These are phyloP conservation scores for Motacilla tschutschensis DNA, from an alignment of 2,113 vertebrate genomes.

Conservation along the genomic window DNA sequence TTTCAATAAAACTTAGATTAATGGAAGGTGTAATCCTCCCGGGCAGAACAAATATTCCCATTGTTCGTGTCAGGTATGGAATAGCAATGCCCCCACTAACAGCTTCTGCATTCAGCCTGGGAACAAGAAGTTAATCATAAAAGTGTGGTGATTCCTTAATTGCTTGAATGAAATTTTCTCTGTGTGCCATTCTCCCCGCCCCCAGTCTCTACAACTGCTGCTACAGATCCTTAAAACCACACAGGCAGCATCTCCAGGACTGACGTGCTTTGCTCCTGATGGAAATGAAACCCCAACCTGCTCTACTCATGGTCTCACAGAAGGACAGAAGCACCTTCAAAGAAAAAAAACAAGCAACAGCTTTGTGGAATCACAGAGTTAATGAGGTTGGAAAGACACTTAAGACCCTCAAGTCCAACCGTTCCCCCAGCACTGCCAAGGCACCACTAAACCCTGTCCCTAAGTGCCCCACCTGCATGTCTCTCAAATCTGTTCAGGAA, in stretches of 20 bases:
- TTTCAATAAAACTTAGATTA: conserved; percentile 79
- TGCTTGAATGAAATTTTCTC: conserved; percentile 53
- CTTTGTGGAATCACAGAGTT: background rate
- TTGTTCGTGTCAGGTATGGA: conserved; percentile 68
- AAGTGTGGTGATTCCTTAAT: conserved; percentile 66
- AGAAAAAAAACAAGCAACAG: background rate
- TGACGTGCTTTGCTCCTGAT: background rate
- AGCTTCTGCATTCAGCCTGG: conserved; percentile 59
- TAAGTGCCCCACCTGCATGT: background rate
- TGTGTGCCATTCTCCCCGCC: background rate
- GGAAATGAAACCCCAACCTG: background rate
- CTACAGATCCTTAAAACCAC: background rate
- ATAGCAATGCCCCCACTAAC: conserved; percentile 62
- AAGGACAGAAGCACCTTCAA: background rate
- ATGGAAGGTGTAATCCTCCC: conserved; percentile 76
- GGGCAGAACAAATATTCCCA: conserved; percentile 76
- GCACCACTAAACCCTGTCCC: background rate
- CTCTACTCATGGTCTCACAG: background rate
- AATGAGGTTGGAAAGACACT: background rate
- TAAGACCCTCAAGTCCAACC: rapidly evolving
- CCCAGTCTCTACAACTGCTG: background rate
- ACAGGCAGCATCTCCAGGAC: background rate
- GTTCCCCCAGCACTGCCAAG: background rate
- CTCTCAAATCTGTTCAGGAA: background rate
- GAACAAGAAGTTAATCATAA: conserved; percentile 63